Base-by-base conservation (phyloP, 1,140 invertebrate genomes). In the Lerema accius region DNA sequence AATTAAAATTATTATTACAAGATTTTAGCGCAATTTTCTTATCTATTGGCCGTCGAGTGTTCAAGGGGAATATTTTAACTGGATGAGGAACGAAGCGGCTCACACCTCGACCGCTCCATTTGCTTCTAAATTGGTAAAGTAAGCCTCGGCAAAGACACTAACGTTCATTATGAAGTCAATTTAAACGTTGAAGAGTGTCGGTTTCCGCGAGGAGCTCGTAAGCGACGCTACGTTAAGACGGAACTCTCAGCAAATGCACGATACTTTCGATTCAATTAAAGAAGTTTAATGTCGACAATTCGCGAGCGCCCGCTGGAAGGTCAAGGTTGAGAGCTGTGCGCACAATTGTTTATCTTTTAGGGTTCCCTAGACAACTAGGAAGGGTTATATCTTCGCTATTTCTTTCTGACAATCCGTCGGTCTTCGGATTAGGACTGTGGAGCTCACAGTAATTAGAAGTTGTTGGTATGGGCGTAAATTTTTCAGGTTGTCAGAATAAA, bases 141-240 rank as follows among this genome's bases (percentile, higher is more conserved):
- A 32, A 32, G 28, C 28, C 28, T 32, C 1, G 3, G 3, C 9
- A 4, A 32, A 32, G 28, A 32, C 7, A 32, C 9, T 32, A 32
- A 32, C 4, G 9, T 32, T 32, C 3, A 32, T 32, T 32, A 9
- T 7, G 9, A 32, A 32, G 35, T 45, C 19, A 45, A 50, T 62
- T 37, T 32, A 42, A 40, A 19, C 56, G 28, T 32, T 37, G 45
- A 59, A 32, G 26, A 10, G 10, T 6, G 7, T 45, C 35, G 49
- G 45, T 53, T 63, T 50, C 60, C 60, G 28, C 60, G 60, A 17
- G 49, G 28, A 32, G 28, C 28, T 32, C 28, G 28, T 32, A 9
- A 32, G 2, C 9, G 28, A 9, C 28, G 28, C 9, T 32, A 9
- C 19, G 2, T 23, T 7, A 32, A 32, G 3, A 9, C n/a, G 28